Evolutionary conservation across 2,113 vertebrate genomes (phyloP), one percentile per base, ranked within the genome.

Genomic region (Rhea pennata): DNA sequence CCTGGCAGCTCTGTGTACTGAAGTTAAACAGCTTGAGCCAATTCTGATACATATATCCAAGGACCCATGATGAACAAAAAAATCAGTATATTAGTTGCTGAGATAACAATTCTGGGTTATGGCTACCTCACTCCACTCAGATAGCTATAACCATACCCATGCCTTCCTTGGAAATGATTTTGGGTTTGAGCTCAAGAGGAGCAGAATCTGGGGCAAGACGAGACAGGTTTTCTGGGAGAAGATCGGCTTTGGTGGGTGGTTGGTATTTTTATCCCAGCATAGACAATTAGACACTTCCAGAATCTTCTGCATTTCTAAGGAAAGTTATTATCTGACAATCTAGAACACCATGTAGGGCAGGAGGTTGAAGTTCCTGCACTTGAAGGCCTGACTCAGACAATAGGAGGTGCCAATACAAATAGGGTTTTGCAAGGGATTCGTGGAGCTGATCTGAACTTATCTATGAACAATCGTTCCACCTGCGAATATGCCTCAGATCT

Each of bases 71-170:
- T 71, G 94, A 95, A 95, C 36, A 96, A 79, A 86, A 84, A 84
- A 9, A 31, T 16, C 51, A 86, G 42, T 89, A 51, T 86, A 69
- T 97, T 59, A 39, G 12, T 24, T 53, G 71, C 53, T 81, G 61
- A 96, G 84, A 95, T 91, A 93, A 85, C 61, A 91, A 39, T 44
- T 84, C 66, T 58, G 80, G 93, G 80, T 96, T 96, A 72, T 95
- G 93, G 86, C 93, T 96, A 86, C 51, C 33, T 92, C 44, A 53
- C 46, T 84, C n/a, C 42, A 48, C 44, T 92, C 90, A 96, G 90
- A 92, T 75, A 92, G 84, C 75, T 78, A 77, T 77, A 62, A 33
- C 36, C 76, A 77, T 4, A 19, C 23, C 51, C 17, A 51, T 61
- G 73, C 39, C 56, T 87, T 94, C 53, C 74, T 81, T 74, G 46